Evolutionary conservation across 2,888 invertebrate genomes (phyloP), one percentile per base, ranked within the genome.

Genomic region (Colletes collaris): DNA sequence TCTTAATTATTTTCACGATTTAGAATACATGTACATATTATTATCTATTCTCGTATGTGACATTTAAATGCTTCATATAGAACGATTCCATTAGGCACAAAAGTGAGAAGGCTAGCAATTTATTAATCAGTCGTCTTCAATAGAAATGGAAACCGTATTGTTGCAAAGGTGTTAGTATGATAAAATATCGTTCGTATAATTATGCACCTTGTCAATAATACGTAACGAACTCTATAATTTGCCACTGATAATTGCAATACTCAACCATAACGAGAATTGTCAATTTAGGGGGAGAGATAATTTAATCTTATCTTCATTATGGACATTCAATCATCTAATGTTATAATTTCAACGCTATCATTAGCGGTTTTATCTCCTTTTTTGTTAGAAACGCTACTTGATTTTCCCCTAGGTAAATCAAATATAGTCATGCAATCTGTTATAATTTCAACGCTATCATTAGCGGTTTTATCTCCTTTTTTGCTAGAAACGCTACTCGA

Each of bases 321-420:
- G 46, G 27, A 7, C 8, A 19, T 49, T 89, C 81, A 92, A 86
- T 92, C 92, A 74, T 92, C 92, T 53, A 92, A 77, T 6, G 92
- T 92, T 53, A 92, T 92, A 59, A 92, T 92, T 74, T 92, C 92
- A 2, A 92, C 92, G 64, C 86, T 91, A 60, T 91, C 91, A 40
- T 87, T 87, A 4, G 67, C 71, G 7, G 83, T 75, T 81, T 92
- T 89, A 6, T 89, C 88, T 10, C 60, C 63, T 67, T 88, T 90
- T 19, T 90, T 90, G 37, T 13, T 79, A 27, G 81, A 44, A 1
- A 72, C 81, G 62, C 35, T 82, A 4, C 62, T 46, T 4, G 79
- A 55, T 62, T 89, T 91, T 35, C 70, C 7, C 7, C 40, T 40
- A 40, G 5, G 40, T 7, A 40, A 40, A 4, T 40, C 40, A 40